Conservation (phyloP, 37 sponge, comb jelly and placozoan genomes). For the Agelas oroides region DNA sequence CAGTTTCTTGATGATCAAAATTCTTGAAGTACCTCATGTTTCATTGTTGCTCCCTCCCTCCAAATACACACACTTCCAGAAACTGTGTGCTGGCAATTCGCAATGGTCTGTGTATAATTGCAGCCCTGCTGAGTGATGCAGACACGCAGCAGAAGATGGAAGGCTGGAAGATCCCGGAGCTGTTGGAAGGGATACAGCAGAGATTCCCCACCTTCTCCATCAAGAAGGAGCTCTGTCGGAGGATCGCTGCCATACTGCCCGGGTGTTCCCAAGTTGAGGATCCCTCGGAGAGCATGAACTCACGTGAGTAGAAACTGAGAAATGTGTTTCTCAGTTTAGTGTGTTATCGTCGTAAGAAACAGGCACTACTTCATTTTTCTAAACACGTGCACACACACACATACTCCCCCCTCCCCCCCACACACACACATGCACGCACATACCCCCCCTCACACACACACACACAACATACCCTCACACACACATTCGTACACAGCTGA, state of each 20-base stretch:
- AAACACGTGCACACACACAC: no score
- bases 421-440: no score
- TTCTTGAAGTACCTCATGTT: no score
- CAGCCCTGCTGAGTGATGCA: not conserved
- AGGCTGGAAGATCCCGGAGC: conserved; percentile 30
- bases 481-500: conserved; percentile 2
- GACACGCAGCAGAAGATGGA: conserved; percentile 15
- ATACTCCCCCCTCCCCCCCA: no score
- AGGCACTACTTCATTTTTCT: not conserved
- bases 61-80: not conserved
- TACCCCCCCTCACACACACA: not conserved
- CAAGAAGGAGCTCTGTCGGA: conserved; percentile 6
- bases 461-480: not conserved
- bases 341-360: no score
- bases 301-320: not conserved
- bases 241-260: not conserved
- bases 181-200: conserved; percentile 1
- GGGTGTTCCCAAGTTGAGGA: not conserved
- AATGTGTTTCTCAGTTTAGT: no score
- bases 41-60: no score
- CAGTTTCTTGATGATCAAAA: no score
- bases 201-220: conserved; percentile 33
- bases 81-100: conserved; percentile 8
- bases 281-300: not conserved
- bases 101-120: conserved; percentile 13